Base-by-base conservation (phyloP, 2,113 vertebrate species). In the Entosphenus tridentatus region DNA sequence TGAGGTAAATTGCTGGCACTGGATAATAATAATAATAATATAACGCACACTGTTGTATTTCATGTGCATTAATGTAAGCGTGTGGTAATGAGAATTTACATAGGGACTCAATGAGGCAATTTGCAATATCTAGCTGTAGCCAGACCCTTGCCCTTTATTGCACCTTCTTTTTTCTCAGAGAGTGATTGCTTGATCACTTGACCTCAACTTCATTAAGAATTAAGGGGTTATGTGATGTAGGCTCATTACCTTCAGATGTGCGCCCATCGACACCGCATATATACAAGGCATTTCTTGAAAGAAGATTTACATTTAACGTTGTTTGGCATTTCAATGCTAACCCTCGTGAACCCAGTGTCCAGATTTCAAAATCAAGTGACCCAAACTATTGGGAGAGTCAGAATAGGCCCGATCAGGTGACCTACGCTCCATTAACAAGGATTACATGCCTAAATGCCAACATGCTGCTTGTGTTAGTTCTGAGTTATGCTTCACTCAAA, bases 361-460 rank as follows among this genome's bases (percentile, higher is more conserved):
- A 39, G 39, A 39, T 39, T 39, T 39, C 39, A 39, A 39, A 39
- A 39, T 39, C 39, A 39, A 39, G 39, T 65, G 62, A 65, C 62
- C 62, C 21, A n/a, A 11, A n/a, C 62, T 65, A 11, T 16, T 21
- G 62, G n/a, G 21, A 65, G 62, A 21, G 62, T 65, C 62, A 21
- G 62, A 65, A 16, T 65, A n/a, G 21, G 62, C 62, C 62, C 21
- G 62, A 65, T 65, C n/a, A 21, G n/a, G 9, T n/a, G 62, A 21
- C 62, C 62, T 65, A 21, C 21, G 62, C 62, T 65, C 62, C 21
- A 65, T 65, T 65, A 65, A 65, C 62, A 16, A 21, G 62, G 21
- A 65, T 65, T 65, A 65, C 62, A 65, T 65, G 62, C 62, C 21
- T 65, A 65, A 65, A n/a, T 65, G 62, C 62, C n/a, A 65, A 65